phyloP scores from a whole-genome alignment of 1,140 invertebrate genomes.

The Limonius californicus region DNA sequence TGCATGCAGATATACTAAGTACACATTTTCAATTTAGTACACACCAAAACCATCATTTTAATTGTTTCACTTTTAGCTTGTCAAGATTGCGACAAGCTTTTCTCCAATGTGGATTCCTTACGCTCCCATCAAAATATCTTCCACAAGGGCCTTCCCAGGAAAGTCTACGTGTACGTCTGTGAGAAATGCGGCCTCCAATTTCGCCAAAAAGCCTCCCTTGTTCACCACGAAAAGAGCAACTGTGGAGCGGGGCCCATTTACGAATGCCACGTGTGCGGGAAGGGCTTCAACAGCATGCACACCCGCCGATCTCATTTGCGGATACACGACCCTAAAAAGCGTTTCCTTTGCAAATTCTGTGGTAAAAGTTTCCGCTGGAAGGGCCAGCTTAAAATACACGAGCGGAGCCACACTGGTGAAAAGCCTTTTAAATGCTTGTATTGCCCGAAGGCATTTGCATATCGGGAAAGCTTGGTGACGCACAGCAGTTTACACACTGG shows the following conservation, averaged over 20 bases:
- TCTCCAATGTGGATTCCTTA: slow-evolving; percentile 45
- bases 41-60: not conserved
- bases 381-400: slow-evolving; percentile 69
- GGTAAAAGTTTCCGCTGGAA: slow-evolving; percentile 48
- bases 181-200: slow-evolving; percentile 49
- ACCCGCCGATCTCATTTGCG: slow-evolving; percentile 46
- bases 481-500: slow-evolving; percentile 41
- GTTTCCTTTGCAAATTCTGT: slow-evolving; percentile 47
- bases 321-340: slow-evolving; percentile 44
- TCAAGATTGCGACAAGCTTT: slow-evolving; percentile 47
- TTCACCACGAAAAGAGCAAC: slow-evolving; percentile 45
- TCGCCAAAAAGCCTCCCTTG: slow-evolving; percentile 43
- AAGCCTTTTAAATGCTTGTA: slow-evolving; percentile 56
- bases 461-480: slow-evolving; percentile 40
- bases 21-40: slow-evolving; percentile 14
- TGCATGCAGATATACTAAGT: slow-evolving; percentile 44
- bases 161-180: slow-evolving; percentile 46
- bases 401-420: slow-evolving; percentile 61
- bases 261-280: slow-evolving; percentile 37
- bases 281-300: slow-evolving; percentile 26
- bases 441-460: slow-evolving; percentile 47
- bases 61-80: slow-evolving; percentile 39
- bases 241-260: slow-evolving; percentile 44
- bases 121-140: slow-evolving; percentile 32
- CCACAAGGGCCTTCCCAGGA: slow-evolving; percentile 35